phyloP scores from a whole-genome alignment of 2,113 vertebrate species.

The Indicator maculatus region DNA sequence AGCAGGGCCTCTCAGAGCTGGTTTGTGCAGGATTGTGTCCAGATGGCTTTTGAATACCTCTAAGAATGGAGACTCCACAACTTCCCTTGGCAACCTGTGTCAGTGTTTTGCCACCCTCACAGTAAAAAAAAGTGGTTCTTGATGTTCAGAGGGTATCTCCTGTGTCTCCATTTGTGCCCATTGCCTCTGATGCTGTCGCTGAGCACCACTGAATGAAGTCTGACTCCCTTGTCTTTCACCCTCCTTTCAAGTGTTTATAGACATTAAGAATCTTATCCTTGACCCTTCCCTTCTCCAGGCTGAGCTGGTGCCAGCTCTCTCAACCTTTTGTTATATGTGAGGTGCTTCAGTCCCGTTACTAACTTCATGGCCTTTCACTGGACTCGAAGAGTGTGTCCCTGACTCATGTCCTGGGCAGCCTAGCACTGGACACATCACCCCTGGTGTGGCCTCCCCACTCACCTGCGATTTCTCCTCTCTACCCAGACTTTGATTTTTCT shows the following conservation, averaged over 20 bases:
- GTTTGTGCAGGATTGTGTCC: accelerated
- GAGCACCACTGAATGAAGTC: not conserved
- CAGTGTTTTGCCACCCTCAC: not conserved
- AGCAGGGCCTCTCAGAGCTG: too few species aligned
- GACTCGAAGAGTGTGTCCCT: not conserved
- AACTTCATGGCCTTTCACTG: not conserved
- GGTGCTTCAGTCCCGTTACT: not conserved
- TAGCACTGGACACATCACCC: too few species aligned
- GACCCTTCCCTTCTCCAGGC: not conserved
- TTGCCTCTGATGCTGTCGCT: not conserved
- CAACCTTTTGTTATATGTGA: not conserved
- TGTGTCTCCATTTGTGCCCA: not conserved
- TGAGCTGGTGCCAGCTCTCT: not conserved
- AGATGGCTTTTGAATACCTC: not conserved
- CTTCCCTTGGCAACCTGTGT: not conserved
- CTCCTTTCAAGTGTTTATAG: not conserved
- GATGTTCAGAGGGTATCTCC: not conserved
- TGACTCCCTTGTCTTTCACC: not conserved
- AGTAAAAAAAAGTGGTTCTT: not conserved
- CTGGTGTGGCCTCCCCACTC: not conserved
- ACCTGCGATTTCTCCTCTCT: not conserved
- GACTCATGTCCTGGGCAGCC: not conserved
- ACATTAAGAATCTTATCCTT: accelerated
- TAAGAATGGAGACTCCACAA: not conserved
- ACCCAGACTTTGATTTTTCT: not conserved